Conservation (phyloP, 2,888 invertebrate genomes). For the Troglohyphantes excavatus region DNA sequence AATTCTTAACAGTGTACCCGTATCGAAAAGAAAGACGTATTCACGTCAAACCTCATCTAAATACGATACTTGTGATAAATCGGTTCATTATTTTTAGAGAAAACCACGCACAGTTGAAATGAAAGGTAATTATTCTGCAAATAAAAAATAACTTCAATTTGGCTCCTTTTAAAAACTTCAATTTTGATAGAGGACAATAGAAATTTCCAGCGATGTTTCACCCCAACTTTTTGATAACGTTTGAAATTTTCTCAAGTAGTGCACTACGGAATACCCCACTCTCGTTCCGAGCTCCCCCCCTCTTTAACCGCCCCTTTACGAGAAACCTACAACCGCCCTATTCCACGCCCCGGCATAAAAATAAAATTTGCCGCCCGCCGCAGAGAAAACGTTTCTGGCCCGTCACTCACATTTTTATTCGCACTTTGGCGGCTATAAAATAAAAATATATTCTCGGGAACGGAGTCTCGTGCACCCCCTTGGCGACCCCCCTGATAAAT, state of each 20-base stretch:
- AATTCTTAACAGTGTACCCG: too few species aligned
- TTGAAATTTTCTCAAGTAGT: neutral
- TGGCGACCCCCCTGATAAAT: conserved; percentile 67
- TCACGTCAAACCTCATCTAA: too few species aligned
- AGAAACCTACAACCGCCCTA: conserved; percentile 62
- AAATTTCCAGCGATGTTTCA: too few species aligned
- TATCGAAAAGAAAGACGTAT: too few species aligned
- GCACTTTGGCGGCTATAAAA: conserved; percentile 77
- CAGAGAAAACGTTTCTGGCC: conserved; percentile 54
- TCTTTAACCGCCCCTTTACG: conserved; percentile 52
- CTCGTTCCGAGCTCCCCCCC: conserved; percentile 13
- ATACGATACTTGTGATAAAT: too few species aligned
- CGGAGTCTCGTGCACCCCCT: too few species aligned
- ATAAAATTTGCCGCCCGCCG: conserved; percentile 77
- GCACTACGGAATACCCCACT: conserved; percentile 24
- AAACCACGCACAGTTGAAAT: too few species aligned
- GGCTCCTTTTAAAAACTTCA: neutral
- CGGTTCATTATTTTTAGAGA: too few species aligned
- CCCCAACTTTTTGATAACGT: too few species aligned
- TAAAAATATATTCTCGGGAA: conserved; percentile 77
- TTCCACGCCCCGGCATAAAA: conserved; percentile 46
- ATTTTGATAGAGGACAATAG: too few species aligned
- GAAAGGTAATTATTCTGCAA: too few species aligned
- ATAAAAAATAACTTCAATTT: too few species aligned
- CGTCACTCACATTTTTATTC: conserved; percentile 77